These are phyloP conservation scores for Pilophorus perplexus DNA, from an alignment of 2,888 invertebrate species.

Conservation along the genomic window DNA sequence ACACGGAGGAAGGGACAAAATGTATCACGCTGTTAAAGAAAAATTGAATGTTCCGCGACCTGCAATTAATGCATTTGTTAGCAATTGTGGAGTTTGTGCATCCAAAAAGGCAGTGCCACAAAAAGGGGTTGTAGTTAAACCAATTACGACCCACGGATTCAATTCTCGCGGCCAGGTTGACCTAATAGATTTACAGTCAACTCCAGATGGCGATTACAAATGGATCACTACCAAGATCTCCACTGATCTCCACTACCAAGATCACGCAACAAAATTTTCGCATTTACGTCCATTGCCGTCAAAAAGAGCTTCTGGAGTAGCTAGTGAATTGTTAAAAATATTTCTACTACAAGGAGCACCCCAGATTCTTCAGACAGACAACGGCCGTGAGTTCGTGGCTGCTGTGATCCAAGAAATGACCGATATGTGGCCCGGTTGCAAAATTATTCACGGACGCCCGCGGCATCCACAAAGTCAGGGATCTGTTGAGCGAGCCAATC, in stretches of 20 bases:
- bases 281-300: constrained; percentile 50
- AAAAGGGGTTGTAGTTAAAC: constrained; percentile 40
- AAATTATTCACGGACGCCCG: constrained; percentile 52
- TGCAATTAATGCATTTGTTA: constrained; percentile 9
- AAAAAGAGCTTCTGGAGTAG: constrained; percentile 50
- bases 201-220: constrained; percentile 51
- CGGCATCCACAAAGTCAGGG: constrained; percentile 2
- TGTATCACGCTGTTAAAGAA: constrained; percentile 8
- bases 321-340: constrained; percentile 47
- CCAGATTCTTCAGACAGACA: constrained; percentile 40
- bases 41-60: constrained; percentile 11
- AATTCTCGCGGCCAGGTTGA: constrained; percentile 51
- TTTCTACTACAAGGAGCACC: constrained; percentile 46
- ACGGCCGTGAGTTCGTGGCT: constrained; percentile 2
- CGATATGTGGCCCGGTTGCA: too few species aligned
- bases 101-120: neutral
- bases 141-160: constrained; percentile 49
- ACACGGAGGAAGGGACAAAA: constrained; percentile 8
- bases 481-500: constrained; percentile 35
- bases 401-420: constrained; percentile 48
- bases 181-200: constrained; percentile 50
- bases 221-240: constrained; percentile 51
- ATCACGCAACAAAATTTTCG: constrained; percentile 51
- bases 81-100: constrained; percentile 1
- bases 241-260: too few species aligned